Base-by-base conservation (phyloP, 2,113 vertebrate species). In the Brienomyrus brachyistius region DNA sequence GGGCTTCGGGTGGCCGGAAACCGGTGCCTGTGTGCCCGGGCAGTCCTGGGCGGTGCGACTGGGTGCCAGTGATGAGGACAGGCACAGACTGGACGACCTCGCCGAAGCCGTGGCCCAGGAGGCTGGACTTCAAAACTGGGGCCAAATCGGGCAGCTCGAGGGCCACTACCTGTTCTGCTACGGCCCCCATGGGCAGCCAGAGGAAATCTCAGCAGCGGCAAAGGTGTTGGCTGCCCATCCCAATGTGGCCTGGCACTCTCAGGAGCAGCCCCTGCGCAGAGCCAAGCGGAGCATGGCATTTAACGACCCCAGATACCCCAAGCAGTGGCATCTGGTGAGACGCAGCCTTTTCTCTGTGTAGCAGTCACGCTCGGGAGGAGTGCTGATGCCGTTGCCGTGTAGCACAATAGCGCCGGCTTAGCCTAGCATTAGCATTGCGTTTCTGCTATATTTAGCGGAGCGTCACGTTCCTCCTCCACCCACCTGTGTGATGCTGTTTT, bases 311-410 rank as follows among this genome's bases (percentile, higher is more conserved):
- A 96, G 96, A 89, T 99, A 97, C 91, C 97, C 97, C 0, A 96
- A 96, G 90, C 98, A 99, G 93, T 99, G 98, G 98, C 98, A 99
- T 19, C 94, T 99, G 97, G 98, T 99, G 92, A 98, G 98, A 40
- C 31, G 85, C 1, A 52, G 11, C 19, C 11, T 1, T 10, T 5
- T 27, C 4, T 85, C 82, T 5, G 23, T 27, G 21, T 85, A 11
- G 5, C 9, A 11, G n/a, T 21, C 43, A 7, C 15, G 9, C 82
- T 84, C 19, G 11, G 47, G 45, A 27, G 83, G 82, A 21, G 8
- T 27, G 45, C 48, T 17, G 70, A 48, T 47, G 9, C 87, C 19
- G n/a, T 77, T 11, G 8, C 17, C 43, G 7, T 1, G 0, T 51
- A 0, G 45, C 9, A 23, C 47, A n/a, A 17, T 45, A 82, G 86